Percentiles rank a stretch among this genome's conserved stretches.
phyloP scores from a whole-genome alignment of 2,113 vertebrate species.

The Tragelaphus buxtoni region DNA sequence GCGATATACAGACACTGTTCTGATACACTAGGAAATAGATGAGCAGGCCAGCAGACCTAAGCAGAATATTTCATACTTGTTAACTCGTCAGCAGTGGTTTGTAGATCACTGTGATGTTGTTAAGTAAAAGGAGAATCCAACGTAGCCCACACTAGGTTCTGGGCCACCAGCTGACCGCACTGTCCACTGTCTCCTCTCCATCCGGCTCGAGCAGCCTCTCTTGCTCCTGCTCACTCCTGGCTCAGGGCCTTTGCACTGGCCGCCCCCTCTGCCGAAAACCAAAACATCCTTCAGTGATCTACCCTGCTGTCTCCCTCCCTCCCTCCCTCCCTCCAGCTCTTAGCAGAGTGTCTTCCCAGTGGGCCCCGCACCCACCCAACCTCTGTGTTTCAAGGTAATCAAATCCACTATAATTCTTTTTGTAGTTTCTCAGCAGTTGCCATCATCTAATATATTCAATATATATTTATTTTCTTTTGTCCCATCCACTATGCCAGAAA shows the following conservation, averaged over 20 bases:
- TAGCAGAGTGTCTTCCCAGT: not conserved
- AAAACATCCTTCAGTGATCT: not conserved
- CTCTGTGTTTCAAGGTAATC: not conserved
- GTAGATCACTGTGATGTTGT: not conserved
- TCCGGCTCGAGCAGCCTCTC: not conserved
- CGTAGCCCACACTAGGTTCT: not conserved
- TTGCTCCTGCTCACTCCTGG: not conserved
- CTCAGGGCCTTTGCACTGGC: not conserved
- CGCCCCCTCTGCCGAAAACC: not conserved
- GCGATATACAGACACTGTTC: not conserved
- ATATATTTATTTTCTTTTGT: not conserved
- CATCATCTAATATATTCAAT: not conserved
- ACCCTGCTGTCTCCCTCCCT: not conserved
- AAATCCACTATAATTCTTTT: not conserved
- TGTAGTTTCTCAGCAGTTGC: not conserved
- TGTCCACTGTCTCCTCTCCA: not conserved
- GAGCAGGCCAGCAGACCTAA: not conserved
- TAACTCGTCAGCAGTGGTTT: not conserved
- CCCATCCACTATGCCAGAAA: not conserved
- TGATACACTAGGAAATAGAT: not conserved
- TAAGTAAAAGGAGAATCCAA: not conserved
- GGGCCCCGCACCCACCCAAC: rapidly evolving
- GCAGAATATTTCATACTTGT: not conserved
- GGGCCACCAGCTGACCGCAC: no score
- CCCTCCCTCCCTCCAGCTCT: not conserved